Evolutionary conservation across 2,797 vertebrate species (phyloP).

Genomic region (Leuciscus waleckii): DNA sequence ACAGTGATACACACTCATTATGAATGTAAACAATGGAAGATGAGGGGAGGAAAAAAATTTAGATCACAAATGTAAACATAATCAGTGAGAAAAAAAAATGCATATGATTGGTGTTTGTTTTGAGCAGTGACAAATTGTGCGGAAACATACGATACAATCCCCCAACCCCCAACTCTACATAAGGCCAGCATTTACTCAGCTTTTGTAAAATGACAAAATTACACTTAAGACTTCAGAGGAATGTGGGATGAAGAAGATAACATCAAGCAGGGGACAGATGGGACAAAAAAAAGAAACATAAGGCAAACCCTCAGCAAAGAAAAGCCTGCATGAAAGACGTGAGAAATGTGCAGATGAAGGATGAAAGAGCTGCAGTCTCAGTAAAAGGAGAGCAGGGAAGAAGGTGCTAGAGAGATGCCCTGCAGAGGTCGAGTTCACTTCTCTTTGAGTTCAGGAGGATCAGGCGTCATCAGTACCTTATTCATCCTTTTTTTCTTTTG

Average conservation of each 20-base stretch:
- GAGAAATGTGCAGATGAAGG: slow-evolving; percentile 41
- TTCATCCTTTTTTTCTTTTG: slow-evolving; percentile 60
- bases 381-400: slow-evolving; percentile 44
- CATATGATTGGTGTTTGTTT: slow-evolving; percentile 29
- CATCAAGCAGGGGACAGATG: slow-evolving; percentile 33
- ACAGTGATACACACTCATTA: slow-evolving; percentile 16
- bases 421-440: slow-evolving; percentile 40
- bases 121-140: slow-evolving; percentile 25
- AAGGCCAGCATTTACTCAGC: slow-evolving; percentile 20
- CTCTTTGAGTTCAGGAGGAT: slow-evolving; percentile 51
- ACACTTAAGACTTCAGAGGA: slow-evolving; percentile 16
- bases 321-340: neutral
- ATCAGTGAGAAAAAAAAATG: slow-evolving; percentile 16
- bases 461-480: slow-evolving; percentile 64
- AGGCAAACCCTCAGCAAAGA: slow-evolving; percentile 11
- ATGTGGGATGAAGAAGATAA: slow-evolving; percentile 4
- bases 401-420: slow-evolving; percentile 40
- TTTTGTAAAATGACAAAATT: slow-evolving; percentile 29
- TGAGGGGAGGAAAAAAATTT: slow-evolving; percentile 21
- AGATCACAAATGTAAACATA: slow-evolving; percentile 37
- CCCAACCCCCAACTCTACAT: neutral
- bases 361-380: slow-evolving; percentile 30
- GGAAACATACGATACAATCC: neutral
- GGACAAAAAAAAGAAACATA: slow-evolving; percentile 5
- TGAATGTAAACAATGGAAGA: slow-evolving; percentile 33